phyloP scores from a whole-genome alignment of 1,140 invertebrate genomes.

The Bombus waltoni region DNA sequence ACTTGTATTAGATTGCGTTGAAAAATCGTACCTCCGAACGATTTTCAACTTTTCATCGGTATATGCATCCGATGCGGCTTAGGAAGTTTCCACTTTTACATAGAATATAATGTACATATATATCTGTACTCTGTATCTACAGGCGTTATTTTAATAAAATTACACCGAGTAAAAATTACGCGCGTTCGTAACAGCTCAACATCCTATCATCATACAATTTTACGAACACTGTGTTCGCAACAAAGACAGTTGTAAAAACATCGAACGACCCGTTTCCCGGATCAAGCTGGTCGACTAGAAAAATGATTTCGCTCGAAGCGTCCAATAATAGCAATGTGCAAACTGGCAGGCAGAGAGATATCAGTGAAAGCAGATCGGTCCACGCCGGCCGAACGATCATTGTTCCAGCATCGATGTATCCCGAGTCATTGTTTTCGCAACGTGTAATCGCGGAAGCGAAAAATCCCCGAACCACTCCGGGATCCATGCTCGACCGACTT shows the following conservation, averaged over 20 bases:
- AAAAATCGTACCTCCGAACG: no score
- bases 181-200: no score
- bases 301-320: constrained; percentile 39
- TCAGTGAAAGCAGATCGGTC: constrained; percentile 65
- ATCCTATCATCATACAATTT: background rate
- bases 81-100: no score
- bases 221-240: background rate
- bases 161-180: no score
- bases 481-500: constrained; percentile 41
- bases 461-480: constrained; percentile 24
- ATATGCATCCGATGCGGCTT: no score
- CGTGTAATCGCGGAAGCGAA: constrained; percentile 61
- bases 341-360: constrained; percentile 37
- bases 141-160: no score
- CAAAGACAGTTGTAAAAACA: background rate
- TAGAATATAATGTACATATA: no score
- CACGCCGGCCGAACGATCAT: constrained; percentile 39
- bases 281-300: background rate
- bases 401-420: constrained; percentile 40
- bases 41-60: no score
- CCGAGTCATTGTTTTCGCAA: constrained; percentile 55
- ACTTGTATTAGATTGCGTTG: no score
- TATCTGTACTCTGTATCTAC: no score
- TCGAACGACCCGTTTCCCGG: background rate
- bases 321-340: constrained; percentile 38